These are phyloP conservation scores for Poicephalus gulielmi DNA, from an alignment of 2,113 vertebrate species.

Conservation along the genomic window DNA sequence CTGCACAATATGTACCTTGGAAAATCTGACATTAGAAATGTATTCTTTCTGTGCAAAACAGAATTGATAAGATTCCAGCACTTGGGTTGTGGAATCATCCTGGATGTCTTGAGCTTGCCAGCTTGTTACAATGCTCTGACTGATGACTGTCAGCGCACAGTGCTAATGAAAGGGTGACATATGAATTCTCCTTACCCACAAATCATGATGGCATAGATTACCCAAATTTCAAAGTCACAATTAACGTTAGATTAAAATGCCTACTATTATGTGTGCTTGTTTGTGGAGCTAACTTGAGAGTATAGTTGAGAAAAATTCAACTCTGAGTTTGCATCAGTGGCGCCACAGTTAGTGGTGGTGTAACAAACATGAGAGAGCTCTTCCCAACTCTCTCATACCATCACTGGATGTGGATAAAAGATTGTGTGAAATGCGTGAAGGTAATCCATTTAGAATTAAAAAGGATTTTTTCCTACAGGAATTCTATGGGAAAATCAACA, in stretches of 20 bases:
- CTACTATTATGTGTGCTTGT: accelerated
- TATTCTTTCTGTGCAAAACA: neutral
- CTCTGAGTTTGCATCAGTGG: too few species aligned
- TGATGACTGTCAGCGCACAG: neutral
- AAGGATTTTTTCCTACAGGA: neutral
- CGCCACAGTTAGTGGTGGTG: neutral
- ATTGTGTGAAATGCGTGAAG: neutral
- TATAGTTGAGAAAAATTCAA: neutral
- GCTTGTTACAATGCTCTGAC: neutral
- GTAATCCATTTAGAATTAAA: neutral
- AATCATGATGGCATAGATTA: neutral
- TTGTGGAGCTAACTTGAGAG: neutral
- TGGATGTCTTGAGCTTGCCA: neutral
- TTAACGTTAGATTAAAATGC: neutral
- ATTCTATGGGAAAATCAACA: neutral
- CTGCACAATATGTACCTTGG: neutral
- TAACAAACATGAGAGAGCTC: neutral
- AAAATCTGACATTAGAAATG: neutral
- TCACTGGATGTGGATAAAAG: neutral
- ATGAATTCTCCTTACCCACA: neutral
- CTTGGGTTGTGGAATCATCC: neutral
- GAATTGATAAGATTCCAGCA: neutral
- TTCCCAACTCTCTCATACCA: neutral
- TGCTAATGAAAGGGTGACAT: neutral
- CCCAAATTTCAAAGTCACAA: neutral